Conservation (phyloP, 2,888 invertebrate genomes). For the Rugalucina vietnamica region DNA sequence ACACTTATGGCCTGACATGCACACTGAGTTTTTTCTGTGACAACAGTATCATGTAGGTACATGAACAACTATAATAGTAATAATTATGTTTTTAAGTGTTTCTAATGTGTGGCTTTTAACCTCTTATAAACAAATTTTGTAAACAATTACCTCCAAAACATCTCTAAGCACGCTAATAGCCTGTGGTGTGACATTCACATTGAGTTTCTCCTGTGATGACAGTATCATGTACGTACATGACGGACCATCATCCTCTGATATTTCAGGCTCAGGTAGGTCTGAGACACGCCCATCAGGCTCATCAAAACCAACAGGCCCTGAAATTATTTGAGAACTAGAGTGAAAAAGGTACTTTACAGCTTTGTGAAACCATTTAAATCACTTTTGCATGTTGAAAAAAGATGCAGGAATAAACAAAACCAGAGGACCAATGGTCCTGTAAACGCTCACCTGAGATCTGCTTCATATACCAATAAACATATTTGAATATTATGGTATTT, state of each 20-base stretch:
- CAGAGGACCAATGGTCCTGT: no score
- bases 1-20: constrained; percentile 88
- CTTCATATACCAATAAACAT: no score
- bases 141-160: constrained; percentile 80
- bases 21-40: constrained; percentile 88
- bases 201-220: constrained; percentile 88
- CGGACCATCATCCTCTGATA: constrained; percentile 48
- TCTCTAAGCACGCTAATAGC: constrained; percentile 87
- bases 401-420: no score
- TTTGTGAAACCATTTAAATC: no score
- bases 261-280: constrained; percentile 58
- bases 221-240: constrained; percentile 89
- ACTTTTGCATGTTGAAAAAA: no score
- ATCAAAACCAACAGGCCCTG: constrained; percentile 63
- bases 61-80: constrained; percentile 79
- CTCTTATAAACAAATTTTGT: no score
- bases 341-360: no score
- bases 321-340: no score
- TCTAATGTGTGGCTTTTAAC: no score
- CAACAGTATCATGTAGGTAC: constrained; percentile 89
- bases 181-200: constrained; percentile 89
- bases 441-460: no score
- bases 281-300: constrained; percentile 64
- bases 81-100: no score
- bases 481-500: no score